Evolutionary conservation across 2,797 vertebrate species (phyloP).

Genomic region (Discoglossus pictus): DNA sequence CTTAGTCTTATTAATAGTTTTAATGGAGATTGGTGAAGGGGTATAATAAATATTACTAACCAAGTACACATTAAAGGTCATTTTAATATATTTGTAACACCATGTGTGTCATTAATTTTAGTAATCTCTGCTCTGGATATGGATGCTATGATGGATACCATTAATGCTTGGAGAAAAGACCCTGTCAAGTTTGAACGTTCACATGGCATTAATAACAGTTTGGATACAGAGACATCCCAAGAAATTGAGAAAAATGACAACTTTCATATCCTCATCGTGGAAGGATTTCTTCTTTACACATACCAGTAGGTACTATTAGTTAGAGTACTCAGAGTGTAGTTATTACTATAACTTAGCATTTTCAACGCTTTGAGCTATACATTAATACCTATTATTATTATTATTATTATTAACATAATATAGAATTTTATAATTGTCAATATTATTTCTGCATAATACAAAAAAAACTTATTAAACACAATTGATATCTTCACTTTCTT

Average conservation of each 20-base stretch:
- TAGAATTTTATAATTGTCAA: no score
- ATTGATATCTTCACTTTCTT: no score
- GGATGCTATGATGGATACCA: slow-evolving; percentile 92
- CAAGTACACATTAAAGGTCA: neutral
- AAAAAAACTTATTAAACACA: no score
- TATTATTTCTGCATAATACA: neutral
- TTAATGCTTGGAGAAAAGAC: slow-evolving; percentile 85
- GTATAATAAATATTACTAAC: neutral
- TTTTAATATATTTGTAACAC: neutral
- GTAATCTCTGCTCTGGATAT: slow-evolving; percentile 88
- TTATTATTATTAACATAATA: no score
- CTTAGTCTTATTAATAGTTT: no score
- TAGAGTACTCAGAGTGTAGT: no score
- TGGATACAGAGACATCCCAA: slow-evolving; percentile 71
- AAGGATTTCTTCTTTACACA: slow-evolving; percentile 90
- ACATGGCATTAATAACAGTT: slow-evolving; percentile 84
- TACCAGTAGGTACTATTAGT: slow-evolving; percentile 66
- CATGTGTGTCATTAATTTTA: slow-evolving; percentile 52
- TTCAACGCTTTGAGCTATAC: no score
- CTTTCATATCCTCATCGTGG: slow-evolving; percentile 86
- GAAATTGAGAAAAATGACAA: slow-evolving; percentile 68
- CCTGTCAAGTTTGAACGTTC: slow-evolving; percentile 91
- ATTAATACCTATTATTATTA: no score
- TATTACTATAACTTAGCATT: no score
- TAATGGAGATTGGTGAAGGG: slow-evolving; percentile 8